These are phyloP conservation scores for Phalacrocorax aristotelis DNA, from an alignment of 2,113 vertebrate species.

Conservation along the genomic window DNA sequence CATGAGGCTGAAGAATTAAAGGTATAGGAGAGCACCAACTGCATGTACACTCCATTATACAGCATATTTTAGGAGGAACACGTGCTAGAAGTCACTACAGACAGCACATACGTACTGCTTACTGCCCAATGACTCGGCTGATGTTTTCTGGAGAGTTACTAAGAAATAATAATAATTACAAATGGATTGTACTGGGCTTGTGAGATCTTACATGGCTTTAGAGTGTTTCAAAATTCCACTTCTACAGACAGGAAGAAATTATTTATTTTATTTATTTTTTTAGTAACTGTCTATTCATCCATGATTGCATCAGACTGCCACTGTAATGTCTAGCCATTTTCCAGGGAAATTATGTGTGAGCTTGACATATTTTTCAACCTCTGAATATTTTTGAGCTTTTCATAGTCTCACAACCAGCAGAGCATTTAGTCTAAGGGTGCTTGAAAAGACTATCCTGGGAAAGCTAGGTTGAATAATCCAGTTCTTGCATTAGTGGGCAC, in stretches of 20 bases:
- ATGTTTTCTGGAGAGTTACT: background rate
- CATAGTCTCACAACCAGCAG: background rate
- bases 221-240: background rate
- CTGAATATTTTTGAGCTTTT: background rate
- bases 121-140: background rate
- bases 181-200: background rate
- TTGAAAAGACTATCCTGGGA: background rate
- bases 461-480: background rate
- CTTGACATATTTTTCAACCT: background rate
- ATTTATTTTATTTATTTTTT: background rate
- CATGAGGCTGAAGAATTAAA: background rate
- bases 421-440: background rate
- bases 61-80: background rate
- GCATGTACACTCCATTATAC: background rate
- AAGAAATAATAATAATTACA: background rate
- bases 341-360: background rate
- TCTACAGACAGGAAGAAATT: background rate
- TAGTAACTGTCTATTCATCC: background rate
- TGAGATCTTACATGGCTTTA: background rate
- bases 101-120: background rate
- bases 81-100: background rate
- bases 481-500: background rate
- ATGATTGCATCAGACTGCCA: background rate
- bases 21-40: background rate
- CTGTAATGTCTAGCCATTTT: background rate